Conservation (phyloP, 2,797 vertebrate genomes). For the Enoplosus armatus region DNA sequence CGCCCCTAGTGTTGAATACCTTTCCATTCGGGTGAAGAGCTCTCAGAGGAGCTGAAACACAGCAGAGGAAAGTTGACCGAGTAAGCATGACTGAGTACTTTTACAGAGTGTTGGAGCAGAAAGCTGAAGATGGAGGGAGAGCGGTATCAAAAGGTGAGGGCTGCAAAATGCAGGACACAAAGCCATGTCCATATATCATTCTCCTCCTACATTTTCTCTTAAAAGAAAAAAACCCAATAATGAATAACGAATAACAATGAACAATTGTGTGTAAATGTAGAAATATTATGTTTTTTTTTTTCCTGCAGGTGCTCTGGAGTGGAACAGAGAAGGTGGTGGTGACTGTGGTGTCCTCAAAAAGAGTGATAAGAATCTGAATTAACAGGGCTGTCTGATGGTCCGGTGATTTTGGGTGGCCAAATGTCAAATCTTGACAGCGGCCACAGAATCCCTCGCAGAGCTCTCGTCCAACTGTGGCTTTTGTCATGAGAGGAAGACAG, state of each 20-base stretch:
- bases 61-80: constrained; percentile 29
- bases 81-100: constrained; percentile 55
- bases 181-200: not conserved
- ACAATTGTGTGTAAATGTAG: not conserved
- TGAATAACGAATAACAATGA: not conserved
- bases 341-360: constrained; percentile 25
- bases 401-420: constrained; percentile 36
- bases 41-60: constrained; percentile 39
- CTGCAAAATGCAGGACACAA: not conserved
- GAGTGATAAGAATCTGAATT: constrained; percentile 27
- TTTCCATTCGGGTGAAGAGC: constrained; percentile 11
- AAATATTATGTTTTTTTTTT: not conserved
- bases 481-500: constrained; percentile 37
- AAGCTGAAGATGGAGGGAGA: constrained; percentile 38
- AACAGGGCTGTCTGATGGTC: constrained; percentile 39
- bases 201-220: constrained; percentile 36
- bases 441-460: constrained; percentile 43
- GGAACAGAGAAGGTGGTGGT: not conserved
- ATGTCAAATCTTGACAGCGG: constrained; percentile 51
- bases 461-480: constrained; percentile 46
- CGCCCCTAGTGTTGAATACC: not conserved
- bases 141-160: constrained; percentile 18
- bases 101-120: constrained; percentile 53
- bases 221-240: constrained; percentile 8
- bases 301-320: not conserved